Conservation (phyloP, 2,797 vertebrate genomes). For the Oceanodroma leucorhoa region DNA sequence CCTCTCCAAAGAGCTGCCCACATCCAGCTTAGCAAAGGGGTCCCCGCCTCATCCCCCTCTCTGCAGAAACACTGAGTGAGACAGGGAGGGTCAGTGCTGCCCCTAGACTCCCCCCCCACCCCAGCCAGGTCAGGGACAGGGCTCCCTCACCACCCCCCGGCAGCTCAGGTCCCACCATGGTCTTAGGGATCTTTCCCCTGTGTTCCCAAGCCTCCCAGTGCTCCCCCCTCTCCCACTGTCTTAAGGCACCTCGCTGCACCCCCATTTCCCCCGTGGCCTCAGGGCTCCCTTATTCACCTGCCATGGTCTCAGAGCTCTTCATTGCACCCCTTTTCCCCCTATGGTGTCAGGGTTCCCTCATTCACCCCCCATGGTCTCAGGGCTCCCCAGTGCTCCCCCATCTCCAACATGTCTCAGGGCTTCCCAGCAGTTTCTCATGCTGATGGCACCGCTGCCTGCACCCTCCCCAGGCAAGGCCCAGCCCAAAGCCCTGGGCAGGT, state of each 20-base stretch:
- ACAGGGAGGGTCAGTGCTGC: accelerated
- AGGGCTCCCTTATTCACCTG: background rate
- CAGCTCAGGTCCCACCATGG: background rate
- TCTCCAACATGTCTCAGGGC: background rate
- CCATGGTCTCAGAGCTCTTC: background rate
- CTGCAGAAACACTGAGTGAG: background rate
- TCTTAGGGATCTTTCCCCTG: background rate
- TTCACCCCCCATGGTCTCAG: background rate
- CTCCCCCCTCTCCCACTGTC: background rate
- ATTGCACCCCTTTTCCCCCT: no score
- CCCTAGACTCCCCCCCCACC: accelerated
- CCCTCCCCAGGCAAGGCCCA: background rate
- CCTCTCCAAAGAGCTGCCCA: background rate
- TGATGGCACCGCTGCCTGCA: background rate
- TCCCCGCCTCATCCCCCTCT: background rate
- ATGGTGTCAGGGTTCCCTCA: background rate
- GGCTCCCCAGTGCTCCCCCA: background rate
- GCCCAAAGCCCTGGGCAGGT: background rate
- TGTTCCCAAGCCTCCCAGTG: background rate
- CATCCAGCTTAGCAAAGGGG: background rate
- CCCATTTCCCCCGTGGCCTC: background rate
- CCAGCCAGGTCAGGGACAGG: accelerated
- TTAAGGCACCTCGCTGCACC: background rate
- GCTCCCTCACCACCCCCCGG: accelerated
- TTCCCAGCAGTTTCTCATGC: background rate